Percentiles rank a stretch among this genome's conserved stretches.
Conservation (phyloP, 2,888 invertebrate genomes). For the Parnassius glacialis region DNA sequence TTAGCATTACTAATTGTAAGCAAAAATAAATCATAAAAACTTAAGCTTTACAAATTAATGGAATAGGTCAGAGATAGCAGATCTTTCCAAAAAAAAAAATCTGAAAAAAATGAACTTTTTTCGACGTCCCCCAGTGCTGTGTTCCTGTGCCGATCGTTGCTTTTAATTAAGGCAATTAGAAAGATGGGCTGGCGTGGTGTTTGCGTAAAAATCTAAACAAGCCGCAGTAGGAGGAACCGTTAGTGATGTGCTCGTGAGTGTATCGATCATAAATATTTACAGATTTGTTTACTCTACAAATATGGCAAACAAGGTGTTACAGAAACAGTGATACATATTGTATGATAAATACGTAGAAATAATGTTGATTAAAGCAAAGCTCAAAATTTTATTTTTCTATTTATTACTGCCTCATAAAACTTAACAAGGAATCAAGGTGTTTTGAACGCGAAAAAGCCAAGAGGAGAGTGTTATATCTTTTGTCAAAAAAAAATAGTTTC, state of each 20-base stretch:
- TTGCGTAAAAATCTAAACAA: slow-evolving; percentile 79
- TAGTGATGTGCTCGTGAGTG: slow-evolving; percentile 35
- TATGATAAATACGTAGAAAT: background rate
- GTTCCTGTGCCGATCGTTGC: slow-evolving; percentile 53
- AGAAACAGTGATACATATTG: background rate
- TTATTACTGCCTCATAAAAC: no score
- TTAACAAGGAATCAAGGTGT: no score
- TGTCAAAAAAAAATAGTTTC: no score
- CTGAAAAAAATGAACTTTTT: slow-evolving; percentile 8
- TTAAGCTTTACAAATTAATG: slow-evolving; percentile 1
- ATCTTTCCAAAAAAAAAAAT: slow-evolving; percentile 17
- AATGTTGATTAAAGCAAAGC: background rate
- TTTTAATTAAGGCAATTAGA: slow-evolving; percentile 79
- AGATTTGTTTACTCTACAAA: no score
- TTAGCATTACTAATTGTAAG: no score
- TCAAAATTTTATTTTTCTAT: no score
- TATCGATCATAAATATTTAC: slow-evolving; percentile 32
- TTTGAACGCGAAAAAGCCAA: no score
- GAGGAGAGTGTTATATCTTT: no score
- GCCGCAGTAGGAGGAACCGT: slow-evolving; percentile 43
- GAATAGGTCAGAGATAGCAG: slow-evolving; percentile 9
- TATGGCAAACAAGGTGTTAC: background rate
- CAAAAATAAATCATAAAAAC: no score
- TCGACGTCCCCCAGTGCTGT: slow-evolving; percentile 19
- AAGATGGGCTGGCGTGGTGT: slow-evolving; percentile 65